A percentile compares a stretch with the other conserved stretches of the same genome.
phyloP scores from a whole-genome alignment of 2,113 vertebrate species.

The Melospiza georgiana region DNA sequence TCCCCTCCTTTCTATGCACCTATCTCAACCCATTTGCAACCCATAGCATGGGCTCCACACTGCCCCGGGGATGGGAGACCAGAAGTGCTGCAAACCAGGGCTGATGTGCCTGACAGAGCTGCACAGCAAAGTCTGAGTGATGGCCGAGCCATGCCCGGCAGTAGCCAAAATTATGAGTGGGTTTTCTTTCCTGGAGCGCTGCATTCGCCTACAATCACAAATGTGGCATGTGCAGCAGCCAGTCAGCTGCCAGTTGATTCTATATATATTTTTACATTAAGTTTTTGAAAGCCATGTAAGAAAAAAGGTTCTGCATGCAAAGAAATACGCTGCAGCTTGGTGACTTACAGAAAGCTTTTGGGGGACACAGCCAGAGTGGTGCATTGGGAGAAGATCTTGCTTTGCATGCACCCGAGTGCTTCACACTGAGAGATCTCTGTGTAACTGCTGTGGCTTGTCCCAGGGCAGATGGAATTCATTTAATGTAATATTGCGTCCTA shows the following conservation, averaged over 20 bases:
- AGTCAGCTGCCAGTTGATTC: slow-evolving; percentile 48
- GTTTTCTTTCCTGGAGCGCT: slow-evolving; percentile 12
- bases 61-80: background rate
- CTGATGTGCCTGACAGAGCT: slow-evolving; percentile 49
- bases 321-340: background rate
- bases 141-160: slow-evolving; percentile 8
- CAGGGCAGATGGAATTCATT: background rate
- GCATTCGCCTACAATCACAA: slow-evolving; percentile 3
- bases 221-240: background rate
- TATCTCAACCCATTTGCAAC: slow-evolving; percentile 6
- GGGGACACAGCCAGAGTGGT: background rate
- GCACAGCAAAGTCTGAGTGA: slow-evolving; percentile 10
- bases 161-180: slow-evolving; percentile 10
- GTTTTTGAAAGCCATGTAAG: slow-evolving; percentile 22
- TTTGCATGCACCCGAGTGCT: fast-evolving
- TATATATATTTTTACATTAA: slow-evolving; percentile 11
- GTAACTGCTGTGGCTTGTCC: background rate
- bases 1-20: background rate
- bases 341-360: slow-evolving; percentile 19
- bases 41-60: fast-evolving
- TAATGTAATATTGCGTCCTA: background rate
- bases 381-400: background rate
- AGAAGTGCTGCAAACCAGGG: slow-evolving; percentile 40
- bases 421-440: background rate
- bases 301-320: slow-evolving; percentile 9